Evolutionary conservation across 2,888 invertebrate genomes (phyloP).

Genomic region (Gymnocheta viridis): DNA sequence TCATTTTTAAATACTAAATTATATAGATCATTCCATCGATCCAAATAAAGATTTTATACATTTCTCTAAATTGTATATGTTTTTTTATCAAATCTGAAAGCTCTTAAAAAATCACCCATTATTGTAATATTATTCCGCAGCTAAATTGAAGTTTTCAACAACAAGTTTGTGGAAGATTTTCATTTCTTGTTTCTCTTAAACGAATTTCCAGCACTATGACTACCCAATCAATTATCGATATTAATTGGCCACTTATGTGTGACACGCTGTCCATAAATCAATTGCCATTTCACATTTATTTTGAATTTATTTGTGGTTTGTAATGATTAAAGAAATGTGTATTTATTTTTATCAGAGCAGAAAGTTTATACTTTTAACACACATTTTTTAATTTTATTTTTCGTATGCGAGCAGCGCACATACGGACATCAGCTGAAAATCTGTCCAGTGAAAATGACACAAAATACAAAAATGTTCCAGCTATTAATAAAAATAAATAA

Average conservation of each 20-base stretch:
- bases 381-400: neutral
- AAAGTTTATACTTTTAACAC: neutral
- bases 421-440: neutral
- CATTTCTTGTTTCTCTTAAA: neutral
- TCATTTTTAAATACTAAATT: too few relatives aligned
- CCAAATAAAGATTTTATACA: too few relatives aligned
- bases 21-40: too few relatives aligned
- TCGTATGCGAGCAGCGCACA: neutral
- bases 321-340: neutral
- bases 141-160: neutral
- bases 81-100: too few relatives aligned
- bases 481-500: too few relatives aligned
- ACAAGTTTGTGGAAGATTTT: neutral
- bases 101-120: too few relatives aligned
- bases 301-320: slow-evolving; percentile 20
- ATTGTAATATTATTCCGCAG: neutral
- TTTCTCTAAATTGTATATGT: too few relatives aligned
- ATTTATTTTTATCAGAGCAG: neutral
- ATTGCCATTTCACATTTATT: slow-evolving; percentile 44
- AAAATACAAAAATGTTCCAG: too few relatives aligned
- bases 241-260: slow-evolving; percentile 51
- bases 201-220: neutral
- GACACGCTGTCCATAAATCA: slow-evolving; percentile 50
- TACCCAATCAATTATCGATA: slow-evolving; percentile 25
- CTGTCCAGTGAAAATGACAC: too few relatives aligned